Percentiles rank a stretch among this genome's conserved stretches.
phyloP scores from a whole-genome alignment of 2,797 vertebrate species.

The Acanthurus leucopareius region DNA sequence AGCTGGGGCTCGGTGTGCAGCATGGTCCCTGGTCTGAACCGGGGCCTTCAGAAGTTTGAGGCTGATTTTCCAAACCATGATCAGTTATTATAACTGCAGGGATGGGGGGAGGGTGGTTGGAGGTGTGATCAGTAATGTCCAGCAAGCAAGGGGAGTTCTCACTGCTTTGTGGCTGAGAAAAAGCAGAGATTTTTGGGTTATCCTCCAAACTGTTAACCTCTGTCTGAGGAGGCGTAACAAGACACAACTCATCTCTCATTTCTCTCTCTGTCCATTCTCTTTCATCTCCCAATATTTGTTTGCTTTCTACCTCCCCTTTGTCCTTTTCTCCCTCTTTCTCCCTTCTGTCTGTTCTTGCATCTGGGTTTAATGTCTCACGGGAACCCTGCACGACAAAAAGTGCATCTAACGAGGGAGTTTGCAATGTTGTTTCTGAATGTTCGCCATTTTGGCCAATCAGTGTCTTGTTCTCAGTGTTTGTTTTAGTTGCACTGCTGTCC shows the following conservation, averaged over 20 bases:
- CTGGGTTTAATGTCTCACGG: slow-evolving; percentile 27
- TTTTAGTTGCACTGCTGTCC: slow-evolving; percentile 29
- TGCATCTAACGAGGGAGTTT: slow-evolving; percentile 36
- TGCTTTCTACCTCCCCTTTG: slow-evolving; percentile 29
- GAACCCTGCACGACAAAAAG: slow-evolving; percentile 36
- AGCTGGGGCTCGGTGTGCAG: slow-evolving; percentile 77
- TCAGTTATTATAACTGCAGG: slow-evolving; percentile 96
- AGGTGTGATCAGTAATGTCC: slow-evolving; percentile 31
- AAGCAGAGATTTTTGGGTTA: slow-evolving; percentile 26
- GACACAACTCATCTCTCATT: slow-evolving; percentile 2
- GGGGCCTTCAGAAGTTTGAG: slow-evolving; percentile 41
- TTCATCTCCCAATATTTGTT: slow-evolving; percentile 23
- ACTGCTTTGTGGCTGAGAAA: slow-evolving; percentile 12
- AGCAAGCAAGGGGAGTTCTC: slow-evolving; percentile 23
- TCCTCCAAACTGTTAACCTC: slow-evolving; percentile 22
- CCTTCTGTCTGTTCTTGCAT: slow-evolving; percentile 19
- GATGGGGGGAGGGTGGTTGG: slow-evolving; percentile 74
- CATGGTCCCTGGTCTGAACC: slow-evolving; percentile 57
- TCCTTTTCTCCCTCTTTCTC: slow-evolving; percentile 33
- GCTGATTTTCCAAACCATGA: slow-evolving; percentile 87
- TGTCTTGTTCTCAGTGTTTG: slow-evolving; percentile 55
- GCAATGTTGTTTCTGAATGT: slow-evolving; percentile 49
- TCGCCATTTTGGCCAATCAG: slow-evolving; percentile 55
- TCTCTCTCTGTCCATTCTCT: slow-evolving; percentile 49
- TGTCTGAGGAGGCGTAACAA: slow-evolving; percentile 30